phyloP scores from a whole-genome alignment of 2,113 vertebrate species.

The Okapia johnstoni region DNA sequence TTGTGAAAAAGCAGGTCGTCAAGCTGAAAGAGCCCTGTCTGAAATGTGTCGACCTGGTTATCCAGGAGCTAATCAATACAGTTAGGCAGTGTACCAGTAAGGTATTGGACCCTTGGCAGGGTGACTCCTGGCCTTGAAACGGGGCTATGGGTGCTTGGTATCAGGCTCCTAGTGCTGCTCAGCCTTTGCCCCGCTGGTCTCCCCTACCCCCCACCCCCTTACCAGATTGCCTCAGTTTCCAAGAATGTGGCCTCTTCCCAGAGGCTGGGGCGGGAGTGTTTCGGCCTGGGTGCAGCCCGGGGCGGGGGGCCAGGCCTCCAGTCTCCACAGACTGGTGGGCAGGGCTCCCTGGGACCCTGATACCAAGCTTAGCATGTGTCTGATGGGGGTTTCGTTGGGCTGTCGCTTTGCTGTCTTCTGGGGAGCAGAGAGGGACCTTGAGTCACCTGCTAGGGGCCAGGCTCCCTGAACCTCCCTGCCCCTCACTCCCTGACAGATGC shows the following conservation, averaged over 20 bases:
- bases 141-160: constrained; percentile 45
- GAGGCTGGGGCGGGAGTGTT: not conserved
- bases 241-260: not conserved
- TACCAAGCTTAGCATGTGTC: constrained; percentile 65
- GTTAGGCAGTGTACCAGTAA: constrained; percentile 94
- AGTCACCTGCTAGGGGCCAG: constrained; percentile 26
- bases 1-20: constrained; percentile 98
- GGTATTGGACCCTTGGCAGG: constrained; percentile 83
- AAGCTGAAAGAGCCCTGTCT: constrained; percentile 98
- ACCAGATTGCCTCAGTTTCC: not conserved
- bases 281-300: not conserved
- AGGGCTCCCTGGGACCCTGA: constrained; percentile 54
- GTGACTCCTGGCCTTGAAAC: constrained; percentile 31
- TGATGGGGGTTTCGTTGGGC: constrained; percentile 51
- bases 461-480: not conserved
- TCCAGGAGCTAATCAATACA: constrained; percentile 93
- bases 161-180: constrained; percentile 48
- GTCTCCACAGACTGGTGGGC: constrained; percentile 19
- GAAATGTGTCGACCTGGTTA: constrained; percentile 96
- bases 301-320: not conserved
- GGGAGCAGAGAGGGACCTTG: constrained; percentile 4
- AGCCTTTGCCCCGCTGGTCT: not conserved
- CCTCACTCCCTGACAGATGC: not conserved
- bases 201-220: not conserved
- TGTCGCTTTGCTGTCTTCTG: constrained; percentile 62